These are phyloP conservation scores for Isotomurus palustris DNA, from an alignment of 2,888 invertebrate species.

Conservation along the genomic window DNA sequence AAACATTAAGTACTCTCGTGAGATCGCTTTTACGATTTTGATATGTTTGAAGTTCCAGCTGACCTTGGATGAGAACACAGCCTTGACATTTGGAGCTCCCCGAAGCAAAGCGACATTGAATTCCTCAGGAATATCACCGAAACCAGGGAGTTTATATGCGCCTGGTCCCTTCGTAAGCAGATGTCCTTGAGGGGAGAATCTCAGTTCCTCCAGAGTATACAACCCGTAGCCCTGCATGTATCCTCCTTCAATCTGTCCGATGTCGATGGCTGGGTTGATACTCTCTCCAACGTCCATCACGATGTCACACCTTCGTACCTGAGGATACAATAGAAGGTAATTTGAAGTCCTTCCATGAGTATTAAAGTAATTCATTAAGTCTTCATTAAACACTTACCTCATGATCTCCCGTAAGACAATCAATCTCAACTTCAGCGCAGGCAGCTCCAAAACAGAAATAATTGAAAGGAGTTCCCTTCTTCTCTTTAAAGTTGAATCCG, in stretches of 20 bases:
- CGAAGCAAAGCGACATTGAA: conserved; percentile 89
- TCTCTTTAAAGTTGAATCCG: conserved; percentile 65
- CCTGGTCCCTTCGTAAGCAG: conserved; percentile 84
- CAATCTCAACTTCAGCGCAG: conserved; percentile 84
- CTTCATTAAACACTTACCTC: conserved; percentile 53
- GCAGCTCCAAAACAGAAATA: conserved; percentile 85
- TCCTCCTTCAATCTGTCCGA: conserved; percentile 93
- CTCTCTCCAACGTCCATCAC: conserved; percentile 90
- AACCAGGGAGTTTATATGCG: conserved; percentile 82
- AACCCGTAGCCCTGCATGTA: conserved; percentile 93
- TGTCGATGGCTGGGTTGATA: conserved; percentile 92
- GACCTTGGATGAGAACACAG: conserved; percentile 93
- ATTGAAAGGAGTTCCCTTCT: conserved; percentile 67
- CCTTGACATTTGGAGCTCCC: conserved; percentile 82
- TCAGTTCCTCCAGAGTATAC: conserved; percentile 82
- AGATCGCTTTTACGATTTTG: conserved; percentile 1
- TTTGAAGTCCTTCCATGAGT: no score
- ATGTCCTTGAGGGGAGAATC: conserved; percentile 77
- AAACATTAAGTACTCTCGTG: not conserved
- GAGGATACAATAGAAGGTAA: no score
- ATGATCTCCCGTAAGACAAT: conserved; percentile 91
- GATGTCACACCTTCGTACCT: conserved; percentile 81
- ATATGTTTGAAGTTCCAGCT: not conserved
- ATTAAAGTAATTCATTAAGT: no score
- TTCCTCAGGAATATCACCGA: conserved; percentile 73